These are phyloP conservation scores for Cynopterus sphinx DNA, from an alignment of 2,797 vertebrate species.

Conservation along the genomic window DNA sequence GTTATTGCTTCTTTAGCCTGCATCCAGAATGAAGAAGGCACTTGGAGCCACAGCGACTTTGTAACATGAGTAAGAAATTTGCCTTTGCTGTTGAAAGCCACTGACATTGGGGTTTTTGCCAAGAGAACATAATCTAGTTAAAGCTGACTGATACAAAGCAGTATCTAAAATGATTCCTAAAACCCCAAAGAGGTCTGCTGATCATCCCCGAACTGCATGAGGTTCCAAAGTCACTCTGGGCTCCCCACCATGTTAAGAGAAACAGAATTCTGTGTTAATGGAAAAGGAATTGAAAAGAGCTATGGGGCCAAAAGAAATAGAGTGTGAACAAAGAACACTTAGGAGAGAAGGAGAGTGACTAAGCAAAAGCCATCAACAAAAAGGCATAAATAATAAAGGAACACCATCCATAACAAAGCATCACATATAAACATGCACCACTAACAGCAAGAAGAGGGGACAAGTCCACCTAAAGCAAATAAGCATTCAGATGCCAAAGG, in stretches of 20 bases:
- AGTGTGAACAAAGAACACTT: neutral
- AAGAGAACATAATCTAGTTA: neutral
- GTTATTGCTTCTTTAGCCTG: neutral
- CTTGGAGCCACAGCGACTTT: neutral
- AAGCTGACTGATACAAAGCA: neutral
- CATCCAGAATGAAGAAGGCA: neutral
- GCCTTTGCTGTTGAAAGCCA: neutral
- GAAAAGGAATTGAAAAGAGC: neutral
- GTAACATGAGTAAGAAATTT: neutral
- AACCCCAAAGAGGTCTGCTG: neutral
- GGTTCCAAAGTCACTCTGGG: neutral
- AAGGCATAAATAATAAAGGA: slow-evolving; percentile 47
- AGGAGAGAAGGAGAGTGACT: slow-evolving; percentile 3
- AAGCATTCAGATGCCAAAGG: neutral
- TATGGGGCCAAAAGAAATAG: neutral
- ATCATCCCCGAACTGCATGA: neutral
- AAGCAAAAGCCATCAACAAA: slow-evolving; percentile 1
- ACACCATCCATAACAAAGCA: neutral
- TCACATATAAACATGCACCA: neutral
- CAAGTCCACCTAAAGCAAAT: neutral
- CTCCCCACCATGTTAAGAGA: neutral
- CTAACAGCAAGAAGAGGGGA: neutral
- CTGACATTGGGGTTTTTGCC: neutral
- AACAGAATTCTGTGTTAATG: neutral
- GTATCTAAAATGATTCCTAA: neutral